Percentiles rank a stretch among this genome's conserved stretches.
phyloP scores from a whole-genome alignment of 2,888 invertebrate species.

The Ormyrus rosae region DNA sequence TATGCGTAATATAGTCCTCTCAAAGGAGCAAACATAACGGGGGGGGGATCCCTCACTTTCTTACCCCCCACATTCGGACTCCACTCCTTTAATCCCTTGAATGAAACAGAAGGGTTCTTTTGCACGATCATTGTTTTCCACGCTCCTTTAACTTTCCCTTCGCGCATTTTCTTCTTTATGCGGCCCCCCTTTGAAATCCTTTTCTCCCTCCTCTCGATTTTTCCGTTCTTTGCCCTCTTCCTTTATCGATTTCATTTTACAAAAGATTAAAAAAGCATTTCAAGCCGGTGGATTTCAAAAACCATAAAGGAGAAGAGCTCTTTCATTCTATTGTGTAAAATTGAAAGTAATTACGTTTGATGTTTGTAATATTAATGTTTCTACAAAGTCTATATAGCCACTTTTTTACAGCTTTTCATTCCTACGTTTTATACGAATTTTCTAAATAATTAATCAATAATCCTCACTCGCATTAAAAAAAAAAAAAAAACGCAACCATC shows the following conservation, averaged over 20 bases:
- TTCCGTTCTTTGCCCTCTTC: background rate
- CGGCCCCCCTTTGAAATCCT: background rate
- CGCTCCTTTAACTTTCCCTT: background rate
- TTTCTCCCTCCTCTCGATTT: conserved; percentile 11
- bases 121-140: conserved; percentile 16
- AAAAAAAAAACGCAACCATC: background rate
- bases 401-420: too few relatives aligned
- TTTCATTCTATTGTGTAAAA: too few relatives aligned
- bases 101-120: conserved; percentile 12
- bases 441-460: too few relatives aligned
- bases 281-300: background rate
- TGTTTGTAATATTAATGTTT: too few relatives aligned
- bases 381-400: too few relatives aligned
- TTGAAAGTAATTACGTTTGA: too few relatives aligned
- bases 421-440: too few relatives aligned
- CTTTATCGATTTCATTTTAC: conserved; percentile 9
- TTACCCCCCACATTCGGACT: background rate
- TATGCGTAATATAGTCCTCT: too few relatives aligned
- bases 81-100: conserved; percentile 37
- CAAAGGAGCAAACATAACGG: too few relatives aligned
- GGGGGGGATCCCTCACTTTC: background rate
- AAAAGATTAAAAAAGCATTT: conserved; percentile 11
- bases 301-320: background rate
- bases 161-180: background rate
- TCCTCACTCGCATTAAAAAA: background rate